Evolutionary conservation across 1,140 invertebrate species (phyloP).

Genomic region (Zaprionus gabonicus): DNA sequence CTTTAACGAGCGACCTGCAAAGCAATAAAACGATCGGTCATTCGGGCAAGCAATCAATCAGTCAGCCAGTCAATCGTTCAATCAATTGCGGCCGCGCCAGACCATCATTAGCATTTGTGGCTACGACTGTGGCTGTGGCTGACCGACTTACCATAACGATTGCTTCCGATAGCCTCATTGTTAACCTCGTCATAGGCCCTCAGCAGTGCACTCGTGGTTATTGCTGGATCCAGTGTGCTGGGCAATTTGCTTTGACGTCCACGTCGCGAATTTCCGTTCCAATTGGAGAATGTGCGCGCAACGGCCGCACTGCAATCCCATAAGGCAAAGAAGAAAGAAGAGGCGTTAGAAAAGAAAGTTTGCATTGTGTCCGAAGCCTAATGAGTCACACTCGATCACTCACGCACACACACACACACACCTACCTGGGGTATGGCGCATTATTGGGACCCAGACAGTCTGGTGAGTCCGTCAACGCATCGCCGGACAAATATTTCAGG

Average conservation of each 20-base stretch:
- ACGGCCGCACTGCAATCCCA: constrained; percentile 87
- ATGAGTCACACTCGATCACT: constrained; percentile 73
- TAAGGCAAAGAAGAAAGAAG: constrained; percentile 45
- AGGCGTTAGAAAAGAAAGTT: constrained; percentile 78
- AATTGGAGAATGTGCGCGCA: constrained; percentile 86
- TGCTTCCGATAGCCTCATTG: constrained; percentile 79
- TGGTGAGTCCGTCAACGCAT: constrained; percentile 90
- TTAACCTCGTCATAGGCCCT: constrained; percentile 87
- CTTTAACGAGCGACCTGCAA: constrained; percentile 75
- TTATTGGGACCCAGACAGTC: constrained; percentile 93
- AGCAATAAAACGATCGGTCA: constrained; percentile 20
- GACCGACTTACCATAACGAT: constrained; percentile 83
- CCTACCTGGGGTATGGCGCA: constrained; percentile 92
- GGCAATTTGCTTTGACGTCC: constrained; percentile 84
- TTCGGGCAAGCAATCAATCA: constrained; percentile 35
- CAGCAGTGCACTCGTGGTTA: constrained; percentile 89
- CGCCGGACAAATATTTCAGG: constrained; percentile 93
- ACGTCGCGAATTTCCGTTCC: constrained; percentile 83
- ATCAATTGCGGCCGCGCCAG: constrained; percentile 43
- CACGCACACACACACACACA: constrained; percentile 84
- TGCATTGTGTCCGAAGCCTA: constrained; percentile 21
- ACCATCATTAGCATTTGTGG: constrained; percentile 37
- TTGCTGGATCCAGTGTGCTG: constrained; percentile 88
- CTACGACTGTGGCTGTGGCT: constrained; percentile 19
- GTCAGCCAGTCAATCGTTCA: constrained; percentile 43